phyloP scores from a whole-genome alignment of 2,888 invertebrate genomes.

The Baronia brevicornis region DNA sequence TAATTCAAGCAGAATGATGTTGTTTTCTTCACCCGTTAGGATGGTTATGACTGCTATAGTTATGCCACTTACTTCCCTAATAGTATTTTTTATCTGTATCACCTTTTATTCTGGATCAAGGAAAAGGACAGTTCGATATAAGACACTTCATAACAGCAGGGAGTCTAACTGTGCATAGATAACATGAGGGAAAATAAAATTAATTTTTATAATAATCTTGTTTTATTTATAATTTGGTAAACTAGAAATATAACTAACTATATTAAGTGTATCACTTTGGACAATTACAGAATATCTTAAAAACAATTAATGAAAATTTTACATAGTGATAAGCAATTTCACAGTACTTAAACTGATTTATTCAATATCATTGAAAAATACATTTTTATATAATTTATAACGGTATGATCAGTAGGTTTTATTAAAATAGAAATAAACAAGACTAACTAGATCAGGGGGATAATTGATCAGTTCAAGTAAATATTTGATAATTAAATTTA shows the following conservation, averaged over 20 bases:
- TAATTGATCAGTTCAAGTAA: too few species aligned
- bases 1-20: conserved; percentile 7
- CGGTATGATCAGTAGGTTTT: too few species aligned
- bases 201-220: not conserved
- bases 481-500: too few species aligned
- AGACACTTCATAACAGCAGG: conserved; percentile 16
- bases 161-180: conserved; percentile 8
- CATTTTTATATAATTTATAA: too few species aligned
- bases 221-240: conserved; percentile 11
- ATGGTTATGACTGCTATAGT: conserved; percentile 20
- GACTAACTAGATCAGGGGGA: too few species aligned
- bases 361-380: too few species aligned
- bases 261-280: too few species aligned
- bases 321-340: too few species aligned
- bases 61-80: conserved; percentile 19
- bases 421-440: too few species aligned
- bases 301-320: too few species aligned
- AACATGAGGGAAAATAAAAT: conserved; percentile 8
- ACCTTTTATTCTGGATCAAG: conserved; percentile 20
- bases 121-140: conserved; percentile 17
- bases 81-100: conserved; percentile 20
- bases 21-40: conserved; percentile 18
- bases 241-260: conserved; percentile 1
- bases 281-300: not conserved
- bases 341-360: too few species aligned